A percentile compares a stretch with the other conserved stretches of the same genome.
Conservation (phyloP, 92 coral and sea anemone genomes). For the Desmophyllum pertusum region DNA sequence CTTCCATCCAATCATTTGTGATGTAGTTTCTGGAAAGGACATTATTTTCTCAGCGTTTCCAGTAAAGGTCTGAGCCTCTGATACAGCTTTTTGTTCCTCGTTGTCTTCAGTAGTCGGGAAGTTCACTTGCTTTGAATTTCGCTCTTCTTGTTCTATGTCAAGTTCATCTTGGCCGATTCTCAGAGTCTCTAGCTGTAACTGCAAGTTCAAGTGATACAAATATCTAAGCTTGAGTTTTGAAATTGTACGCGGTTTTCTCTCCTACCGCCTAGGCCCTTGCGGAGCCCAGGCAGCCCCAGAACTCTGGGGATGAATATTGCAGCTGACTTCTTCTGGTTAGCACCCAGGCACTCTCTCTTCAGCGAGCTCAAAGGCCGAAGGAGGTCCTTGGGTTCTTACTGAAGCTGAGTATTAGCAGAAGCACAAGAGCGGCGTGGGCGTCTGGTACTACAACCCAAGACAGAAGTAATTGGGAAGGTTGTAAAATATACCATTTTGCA, state of each 20-base stretch:
- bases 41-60: background rate
- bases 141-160: background rate
- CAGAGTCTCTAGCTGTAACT: slow-evolving; percentile 57
- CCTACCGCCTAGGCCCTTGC: too few relatives aligned
- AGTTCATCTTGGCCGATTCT: slow-evolving; percentile 54
- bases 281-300: too few relatives aligned
- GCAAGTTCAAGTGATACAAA: too few relatives aligned
- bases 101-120: slow-evolving; percentile 22
- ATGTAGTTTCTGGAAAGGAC: slow-evolving; percentile 68
- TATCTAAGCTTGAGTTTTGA: too few relatives aligned
- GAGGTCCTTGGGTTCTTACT: too few relatives aligned
- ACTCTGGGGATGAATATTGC: too few relatives aligned
- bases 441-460: too few relatives aligned
- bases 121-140: background rate
- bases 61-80: background rate
- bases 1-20: slow-evolving; percentile 79
- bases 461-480: too few relatives aligned
- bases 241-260: too few relatives aligned
- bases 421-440: too few relatives aligned
- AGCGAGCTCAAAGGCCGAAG: background rate
- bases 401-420: too few relatives aligned
- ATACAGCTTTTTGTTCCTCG: slow-evolving; percentile 24
- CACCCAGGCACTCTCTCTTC: background rate
- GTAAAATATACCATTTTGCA: too few relatives aligned
- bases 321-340: background rate